A percentile compares a stretch with the other conserved stretches of the same genome.
Evolutionary conservation across 1,140 invertebrate genomes (phyloP).

Genomic region (Zaprionus camerounensis): DNA sequence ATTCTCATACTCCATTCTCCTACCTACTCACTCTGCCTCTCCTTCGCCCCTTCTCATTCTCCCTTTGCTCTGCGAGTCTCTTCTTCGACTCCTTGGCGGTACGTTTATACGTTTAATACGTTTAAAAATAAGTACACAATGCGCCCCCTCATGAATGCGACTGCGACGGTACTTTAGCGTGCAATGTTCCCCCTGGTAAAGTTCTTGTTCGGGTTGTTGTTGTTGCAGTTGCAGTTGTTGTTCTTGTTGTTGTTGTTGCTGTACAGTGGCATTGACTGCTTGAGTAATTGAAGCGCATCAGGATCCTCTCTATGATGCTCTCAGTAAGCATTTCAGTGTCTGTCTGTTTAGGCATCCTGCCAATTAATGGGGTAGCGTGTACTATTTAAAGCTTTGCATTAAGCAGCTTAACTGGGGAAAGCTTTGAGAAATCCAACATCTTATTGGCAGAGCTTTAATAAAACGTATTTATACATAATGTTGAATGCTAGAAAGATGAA

Average conservation of each 20-base stretch:
- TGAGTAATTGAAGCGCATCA: slow-evolving; percentile 72
- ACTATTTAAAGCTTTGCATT: not conserved
- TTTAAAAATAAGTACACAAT: slow-evolving; percentile 77
- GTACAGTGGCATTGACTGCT: slow-evolving; percentile 66
- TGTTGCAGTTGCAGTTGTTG: not conserved
- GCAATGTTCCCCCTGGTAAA: slow-evolving; percentile 48
- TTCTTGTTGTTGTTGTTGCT: slow-evolving; percentile 3
- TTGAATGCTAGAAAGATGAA: no score
- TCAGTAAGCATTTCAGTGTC: not conserved
- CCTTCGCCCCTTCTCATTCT: not conserved
- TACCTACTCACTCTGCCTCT: not conserved
- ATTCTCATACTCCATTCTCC: not conserved
- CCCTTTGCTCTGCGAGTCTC: not conserved
- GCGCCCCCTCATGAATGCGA: slow-evolving; percentile 36
- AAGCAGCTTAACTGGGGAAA: not conserved
- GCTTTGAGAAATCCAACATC: no score
- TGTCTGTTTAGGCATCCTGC: not conserved
- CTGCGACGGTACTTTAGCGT: slow-evolving; percentile 56
- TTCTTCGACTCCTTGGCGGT: slow-evolving; percentile 35
- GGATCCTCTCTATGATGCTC: slow-evolving; percentile 22
- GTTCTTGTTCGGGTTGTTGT: slow-evolving; percentile 2
- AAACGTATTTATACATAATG: no score
- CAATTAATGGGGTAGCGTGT: not conserved
- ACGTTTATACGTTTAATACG: slow-evolving; percentile 76
- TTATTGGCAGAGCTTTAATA: no score